Conservation (phyloP, 1,140 invertebrate genomes). For the Drosophila repleta region DNA sequence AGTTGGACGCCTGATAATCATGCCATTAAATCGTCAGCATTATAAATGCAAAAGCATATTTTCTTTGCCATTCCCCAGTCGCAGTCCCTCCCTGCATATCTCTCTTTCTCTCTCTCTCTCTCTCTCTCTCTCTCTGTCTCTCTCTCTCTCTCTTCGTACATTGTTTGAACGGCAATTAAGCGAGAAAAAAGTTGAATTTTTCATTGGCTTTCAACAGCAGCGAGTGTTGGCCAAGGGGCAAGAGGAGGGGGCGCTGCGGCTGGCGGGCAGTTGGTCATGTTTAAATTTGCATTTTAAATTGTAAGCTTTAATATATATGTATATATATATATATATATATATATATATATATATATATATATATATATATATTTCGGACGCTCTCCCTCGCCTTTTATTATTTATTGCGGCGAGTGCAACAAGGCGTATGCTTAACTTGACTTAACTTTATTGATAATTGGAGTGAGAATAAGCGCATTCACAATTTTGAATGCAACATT, state of each 20-base stretch:
- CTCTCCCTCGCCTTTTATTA: slow-evolving; percentile 39
- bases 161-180: slow-evolving; percentile 60
- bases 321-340: background rate
- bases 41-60: slow-evolving; percentile 52
- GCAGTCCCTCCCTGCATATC: slow-evolving; percentile 12
- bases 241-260: background rate
- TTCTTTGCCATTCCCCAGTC: slow-evolving; percentile 53
- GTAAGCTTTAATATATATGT: slow-evolving; percentile 61
- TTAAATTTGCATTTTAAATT: slow-evolving; percentile 77
- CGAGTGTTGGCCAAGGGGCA: background rate
- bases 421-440: slow-evolving; percentile 80
- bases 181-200: slow-evolving; percentile 61
- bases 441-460: slow-evolving; percentile 81
- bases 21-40: slow-evolving; percentile 45
- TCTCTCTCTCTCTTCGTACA: slow-evolving; percentile 1
- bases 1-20: slow-evolving; percentile 44
- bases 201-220: slow-evolving; percentile 70
- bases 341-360: background rate
- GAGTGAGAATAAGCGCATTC: slow-evolving; percentile 75
- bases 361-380: background rate
- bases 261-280: slow-evolving; percentile 42
- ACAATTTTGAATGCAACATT: slow-evolving; percentile 65
- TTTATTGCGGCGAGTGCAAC: slow-evolving; percentile 77
- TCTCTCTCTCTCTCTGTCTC: background rate
- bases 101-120: background rate